Base-by-base conservation (phyloP, 2,888 invertebrate genomes). In the Aleiodes leptofemur region DNA sequence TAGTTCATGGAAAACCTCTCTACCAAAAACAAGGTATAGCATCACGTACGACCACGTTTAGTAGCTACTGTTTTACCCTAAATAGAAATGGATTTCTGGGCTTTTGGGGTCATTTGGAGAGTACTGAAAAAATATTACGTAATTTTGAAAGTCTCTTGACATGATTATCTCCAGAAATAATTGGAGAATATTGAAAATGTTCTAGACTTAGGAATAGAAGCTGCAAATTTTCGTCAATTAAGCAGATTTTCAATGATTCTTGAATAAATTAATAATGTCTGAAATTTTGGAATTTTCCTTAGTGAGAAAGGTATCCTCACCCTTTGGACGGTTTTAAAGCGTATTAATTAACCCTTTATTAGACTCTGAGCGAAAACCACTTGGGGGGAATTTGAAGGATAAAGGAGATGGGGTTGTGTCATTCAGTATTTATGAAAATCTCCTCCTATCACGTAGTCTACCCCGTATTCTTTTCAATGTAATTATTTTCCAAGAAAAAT, bases 301-400 rank as follows among this genome's bases (percentile, higher is more conserved):
- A 66, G 38, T 16, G 51, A 57, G 53, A 48, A 56, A 70, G 56
- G 50, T 34, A 73, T 61, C 81, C 43, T 79, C 82, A 79, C 82
- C 79, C 82, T 80, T 82, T 83, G 82, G 31, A 81, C 84, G 84
- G 85, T 88, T 88, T 74, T 86, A 85, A 87, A 88, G 86, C 86
- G 85, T 87, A 88, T 87, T 87, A 89, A 88, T 89, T 88, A 89
- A 88, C 87, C 87, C 87, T 89, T 88, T 88, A 88, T 88, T 87
- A 87, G 85, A 86, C 84, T 82, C 83, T 71, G 80, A 81, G 84
- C 81, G 86, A 86, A 88, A 88, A 87, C 87, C 86, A 81, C 87
- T 81, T 81, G 80, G 81, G 83, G 82, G 81, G 83, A 85, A 83
- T 86, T 85, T 85, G 87, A 87, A 86, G 85, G 79, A 78, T 74